These are phyloP conservation scores for Eriocheir sinensis DNA, from an alignment of 1,140 invertebrate species.

Conservation along the genomic window DNA sequence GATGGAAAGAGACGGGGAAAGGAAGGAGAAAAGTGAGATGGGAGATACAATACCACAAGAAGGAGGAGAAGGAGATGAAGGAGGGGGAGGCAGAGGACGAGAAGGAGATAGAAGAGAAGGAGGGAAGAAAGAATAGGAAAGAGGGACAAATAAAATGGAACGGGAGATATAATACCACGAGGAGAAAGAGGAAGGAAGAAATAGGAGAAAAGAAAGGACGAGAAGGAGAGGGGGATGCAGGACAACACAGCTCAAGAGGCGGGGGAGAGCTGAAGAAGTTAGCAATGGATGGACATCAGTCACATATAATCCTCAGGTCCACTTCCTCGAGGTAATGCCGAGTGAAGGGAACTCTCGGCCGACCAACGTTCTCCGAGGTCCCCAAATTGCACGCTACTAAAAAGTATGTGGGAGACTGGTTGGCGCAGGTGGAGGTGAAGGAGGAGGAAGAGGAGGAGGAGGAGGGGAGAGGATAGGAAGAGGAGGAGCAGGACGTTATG, in stretches of 20 bases:
- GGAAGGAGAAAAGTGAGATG: neutral
- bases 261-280: neutral
- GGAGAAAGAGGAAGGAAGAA: neutral
- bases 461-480: neutral
- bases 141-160: neutral
- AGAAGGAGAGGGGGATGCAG: too few relatives aligned
- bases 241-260: neutral
- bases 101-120: neutral
- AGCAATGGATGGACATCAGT: neutral
- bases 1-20: neutral
- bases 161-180: neutral
- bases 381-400: conserved; percentile 24
- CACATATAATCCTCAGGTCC: conserved; percentile 12
- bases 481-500: neutral
- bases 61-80: neutral
- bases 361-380: neutral
- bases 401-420: neutral
- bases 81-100: neutral
- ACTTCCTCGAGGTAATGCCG: neutral
- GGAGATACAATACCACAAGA: neutral
- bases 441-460: neutral
- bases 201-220: neutral
- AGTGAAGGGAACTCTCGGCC: neutral
- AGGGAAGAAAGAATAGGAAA: neutral
- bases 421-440: neutral